Percentiles rank a stretch among this genome's conserved stretches.
Evolutionary conservation across 2,888 invertebrate species (phyloP).

Genomic region (Erebia ligea): DNA sequence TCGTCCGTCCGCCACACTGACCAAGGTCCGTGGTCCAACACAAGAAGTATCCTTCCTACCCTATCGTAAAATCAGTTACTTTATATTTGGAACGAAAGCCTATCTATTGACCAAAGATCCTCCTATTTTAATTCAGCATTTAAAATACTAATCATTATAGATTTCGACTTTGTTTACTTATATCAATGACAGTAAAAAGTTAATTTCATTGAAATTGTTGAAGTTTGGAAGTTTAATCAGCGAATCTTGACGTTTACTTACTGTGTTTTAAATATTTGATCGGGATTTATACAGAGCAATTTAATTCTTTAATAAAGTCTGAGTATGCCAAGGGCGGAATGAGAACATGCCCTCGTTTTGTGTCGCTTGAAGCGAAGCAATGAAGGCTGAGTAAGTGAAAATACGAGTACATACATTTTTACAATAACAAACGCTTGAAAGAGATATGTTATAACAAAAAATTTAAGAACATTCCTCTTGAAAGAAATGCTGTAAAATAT

Average conservation of each 20-base stretch:
- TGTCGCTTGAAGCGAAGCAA: slow-evolving; percentile 5
- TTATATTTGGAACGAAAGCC: too few relatives aligned
- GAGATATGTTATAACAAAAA: background rate
- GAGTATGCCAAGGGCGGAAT: background rate
- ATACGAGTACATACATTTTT: background rate
- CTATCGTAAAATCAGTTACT: too few relatives aligned
- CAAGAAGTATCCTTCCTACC: too few relatives aligned
- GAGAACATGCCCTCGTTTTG: background rate
- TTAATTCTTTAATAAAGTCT: slow-evolving; percentile 11
- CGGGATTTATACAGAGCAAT: background rate
- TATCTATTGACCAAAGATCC: too few relatives aligned
- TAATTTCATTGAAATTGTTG: slow-evolving; percentile 12
- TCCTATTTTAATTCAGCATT: too few relatives aligned
- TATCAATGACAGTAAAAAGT: background rate
- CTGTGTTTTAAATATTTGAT: slow-evolving; percentile 19
- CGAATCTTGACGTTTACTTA: slow-evolving; percentile 6
- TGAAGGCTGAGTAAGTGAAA: background rate
- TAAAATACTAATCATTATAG: background rate
- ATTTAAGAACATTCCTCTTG: slow-evolving; percentile 1
- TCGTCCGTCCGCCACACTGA: too few relatives aligned
- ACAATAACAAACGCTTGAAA: background rate
- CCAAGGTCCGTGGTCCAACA: too few relatives aligned
- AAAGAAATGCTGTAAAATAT: slow-evolving; percentile 18
- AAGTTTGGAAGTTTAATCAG: slow-evolving; percentile 8
- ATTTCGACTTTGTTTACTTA: background rate